phyloP scores from a whole-genome alignment of 2,113 vertebrate species.

The Erinaceus europaeus region DNA sequence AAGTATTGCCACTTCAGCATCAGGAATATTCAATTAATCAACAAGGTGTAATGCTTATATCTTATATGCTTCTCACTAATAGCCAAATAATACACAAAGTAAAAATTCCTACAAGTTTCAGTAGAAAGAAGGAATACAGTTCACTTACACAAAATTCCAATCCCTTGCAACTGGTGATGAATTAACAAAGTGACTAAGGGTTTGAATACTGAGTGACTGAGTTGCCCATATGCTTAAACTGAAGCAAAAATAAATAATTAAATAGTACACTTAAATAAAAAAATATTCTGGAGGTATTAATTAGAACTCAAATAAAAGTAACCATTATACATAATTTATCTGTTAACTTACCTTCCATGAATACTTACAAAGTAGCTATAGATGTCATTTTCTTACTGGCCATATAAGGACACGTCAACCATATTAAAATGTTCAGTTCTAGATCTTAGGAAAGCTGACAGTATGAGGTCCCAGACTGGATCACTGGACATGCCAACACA shows the following conservation, averaged over 20 bases:
- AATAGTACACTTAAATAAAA: background rate
- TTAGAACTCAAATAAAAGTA: background rate
- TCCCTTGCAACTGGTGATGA: background rate
- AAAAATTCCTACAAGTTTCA: background rate
- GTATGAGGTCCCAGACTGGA: background rate
- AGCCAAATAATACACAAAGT: background rate
- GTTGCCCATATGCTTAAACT: background rate
- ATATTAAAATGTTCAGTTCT: background rate
- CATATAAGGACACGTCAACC: background rate
- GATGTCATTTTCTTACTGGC: background rate
- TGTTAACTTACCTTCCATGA: background rate
- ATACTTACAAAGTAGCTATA: background rate
- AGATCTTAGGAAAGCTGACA: background rate
- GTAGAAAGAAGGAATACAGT: background rate
- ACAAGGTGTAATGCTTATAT: background rate
- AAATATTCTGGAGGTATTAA: too few species aligned
- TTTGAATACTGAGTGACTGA: background rate
- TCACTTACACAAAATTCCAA: background rate
- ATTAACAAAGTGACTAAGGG: background rate
- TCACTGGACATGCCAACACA: background rate
- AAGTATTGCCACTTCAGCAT: background rate
- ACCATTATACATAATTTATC: background rate
- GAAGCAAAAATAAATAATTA: too few species aligned
- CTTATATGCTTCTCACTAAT: background rate
- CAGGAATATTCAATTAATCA: background rate